phyloP scores from a whole-genome alignment of 2,113 vertebrate species.

The Mirounga angustirostris region DNA sequence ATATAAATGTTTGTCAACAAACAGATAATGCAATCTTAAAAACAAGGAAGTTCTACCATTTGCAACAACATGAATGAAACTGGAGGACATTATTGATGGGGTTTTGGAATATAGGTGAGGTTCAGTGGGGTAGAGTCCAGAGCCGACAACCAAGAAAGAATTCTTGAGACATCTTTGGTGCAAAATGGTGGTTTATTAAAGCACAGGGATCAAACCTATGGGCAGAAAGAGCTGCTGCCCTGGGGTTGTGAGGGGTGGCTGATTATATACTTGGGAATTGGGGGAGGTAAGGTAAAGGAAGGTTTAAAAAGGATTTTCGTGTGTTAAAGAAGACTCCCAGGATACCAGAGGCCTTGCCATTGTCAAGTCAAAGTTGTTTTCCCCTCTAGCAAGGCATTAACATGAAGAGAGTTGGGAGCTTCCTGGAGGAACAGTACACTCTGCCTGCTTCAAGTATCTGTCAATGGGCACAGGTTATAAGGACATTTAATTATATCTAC shows the following conservation, averaged over 20 bases:
- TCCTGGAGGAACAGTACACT: background rate
- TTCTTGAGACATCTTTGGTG: background rate
- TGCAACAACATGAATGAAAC: background rate
- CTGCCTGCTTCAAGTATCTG: background rate
- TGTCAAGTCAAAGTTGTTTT: background rate
- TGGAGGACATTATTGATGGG: background rate
- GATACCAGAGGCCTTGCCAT: background rate
- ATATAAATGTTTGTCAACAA: background rate
- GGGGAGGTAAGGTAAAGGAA: background rate
- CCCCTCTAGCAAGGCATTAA: background rate
- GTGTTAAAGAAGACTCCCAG: background rate
- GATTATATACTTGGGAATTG: background rate
- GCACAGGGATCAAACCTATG: background rate
- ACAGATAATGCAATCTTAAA: background rate
- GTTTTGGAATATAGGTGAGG: too few species aligned
- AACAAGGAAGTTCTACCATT: background rate
- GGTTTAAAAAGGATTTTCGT: background rate
- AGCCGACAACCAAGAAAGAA: background rate
- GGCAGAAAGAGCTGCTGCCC: background rate
- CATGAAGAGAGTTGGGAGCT: background rate
- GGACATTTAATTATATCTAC: background rate
- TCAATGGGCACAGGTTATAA: background rate
- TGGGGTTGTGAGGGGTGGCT: background rate
- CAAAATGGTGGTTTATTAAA: background rate
- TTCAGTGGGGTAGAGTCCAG: too few species aligned